phyloP scores from a whole-genome alignment of 37 sponge, comb jelly and placozoan genomes.

The Halichondria panicea region DNA sequence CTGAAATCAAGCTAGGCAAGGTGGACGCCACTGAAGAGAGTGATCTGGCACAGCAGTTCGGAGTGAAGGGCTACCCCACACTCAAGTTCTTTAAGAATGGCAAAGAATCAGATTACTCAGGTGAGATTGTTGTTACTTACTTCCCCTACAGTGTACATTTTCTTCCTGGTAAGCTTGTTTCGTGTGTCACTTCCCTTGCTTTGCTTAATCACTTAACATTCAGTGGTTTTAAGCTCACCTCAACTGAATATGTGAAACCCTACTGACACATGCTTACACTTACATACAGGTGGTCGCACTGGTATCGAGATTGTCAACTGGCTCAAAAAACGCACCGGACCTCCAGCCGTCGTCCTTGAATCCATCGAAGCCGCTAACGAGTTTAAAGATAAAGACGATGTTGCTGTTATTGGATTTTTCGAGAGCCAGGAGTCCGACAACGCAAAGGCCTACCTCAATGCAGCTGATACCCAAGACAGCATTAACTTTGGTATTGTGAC shows the following conservation, averaged over 20 bases:
- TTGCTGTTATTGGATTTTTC: conserved; percentile 86
- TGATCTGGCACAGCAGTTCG: conserved; percentile 69
- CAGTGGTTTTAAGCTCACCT: background rate
- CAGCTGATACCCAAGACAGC: conserved; percentile 61
- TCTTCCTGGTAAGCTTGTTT: background rate
- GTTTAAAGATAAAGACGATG: conserved; percentile 68
- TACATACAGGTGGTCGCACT: conserved; percentile 74
- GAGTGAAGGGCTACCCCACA: conserved; percentile 94
- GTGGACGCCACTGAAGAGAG: conserved; percentile 88
- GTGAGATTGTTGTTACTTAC: conserved; percentile 33
- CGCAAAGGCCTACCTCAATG: conserved; percentile 73
- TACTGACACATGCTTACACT: background rate
- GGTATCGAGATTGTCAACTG: conserved; percentile 90
- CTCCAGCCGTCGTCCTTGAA: conserved; percentile 67
- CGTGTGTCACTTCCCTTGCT: background rate
- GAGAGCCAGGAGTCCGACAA: conserved; percentile 23
- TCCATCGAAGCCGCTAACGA: conserved; percentile 57
- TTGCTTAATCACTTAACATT: background rate
- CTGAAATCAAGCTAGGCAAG: conserved; percentile 85
- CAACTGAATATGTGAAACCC: background rate
- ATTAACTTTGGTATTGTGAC: conserved; percentile 68
- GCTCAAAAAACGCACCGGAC: conserved; percentile 93
- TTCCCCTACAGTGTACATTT: background rate
- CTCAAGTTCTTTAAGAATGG: conserved; percentile 90
- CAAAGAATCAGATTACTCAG: conserved; percentile 59